phyloP scores from a whole-genome alignment of 2,113 vertebrate species.

The Condylura cristata region DNA sequence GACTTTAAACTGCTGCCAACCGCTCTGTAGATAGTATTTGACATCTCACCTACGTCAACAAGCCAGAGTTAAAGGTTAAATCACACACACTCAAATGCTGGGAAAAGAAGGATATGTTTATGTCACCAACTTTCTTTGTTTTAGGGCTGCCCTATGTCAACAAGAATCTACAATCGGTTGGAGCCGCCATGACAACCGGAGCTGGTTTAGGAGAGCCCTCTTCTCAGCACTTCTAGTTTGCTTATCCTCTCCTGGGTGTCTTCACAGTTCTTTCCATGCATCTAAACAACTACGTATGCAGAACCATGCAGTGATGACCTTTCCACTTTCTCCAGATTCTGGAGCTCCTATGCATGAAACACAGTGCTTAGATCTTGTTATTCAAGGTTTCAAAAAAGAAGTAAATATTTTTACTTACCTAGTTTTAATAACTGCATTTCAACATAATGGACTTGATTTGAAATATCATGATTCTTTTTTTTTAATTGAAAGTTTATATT shows the following conservation, averaged over 20 bases:
- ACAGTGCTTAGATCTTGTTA: background rate
- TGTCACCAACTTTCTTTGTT: constrained; percentile 84
- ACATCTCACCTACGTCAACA: constrained; percentile 86
- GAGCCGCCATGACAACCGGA: constrained; percentile 47
- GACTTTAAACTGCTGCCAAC: constrained; percentile 79
- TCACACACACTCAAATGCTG: constrained; percentile 81
- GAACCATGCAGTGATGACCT: background rate
- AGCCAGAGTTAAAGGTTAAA: constrained; percentile 87
- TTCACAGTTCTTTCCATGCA: background rate
- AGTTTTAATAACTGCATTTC: constrained; percentile 4
- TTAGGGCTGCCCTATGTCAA: constrained; percentile 39
- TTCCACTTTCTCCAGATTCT: background rate
- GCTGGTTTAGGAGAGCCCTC: background rate
- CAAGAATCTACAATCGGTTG: constrained; percentile 24
- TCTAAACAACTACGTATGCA: background rate
- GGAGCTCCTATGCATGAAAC: background rate
- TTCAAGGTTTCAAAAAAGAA: background rate
- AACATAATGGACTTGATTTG: background rate
- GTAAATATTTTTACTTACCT: background rate
- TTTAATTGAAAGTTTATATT: background rate
- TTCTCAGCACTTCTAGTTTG: background rate
- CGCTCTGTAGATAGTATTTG: constrained; percentile 83
- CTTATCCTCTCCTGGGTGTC: background rate
- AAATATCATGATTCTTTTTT: background rate
- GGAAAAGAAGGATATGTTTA: constrained; percentile 83